A percentile compares a stretch with the other conserved stretches of the same genome.
phyloP scores from a whole-genome alignment of 2,113 vertebrate genomes.

The Myotis yumanensis region DNA sequence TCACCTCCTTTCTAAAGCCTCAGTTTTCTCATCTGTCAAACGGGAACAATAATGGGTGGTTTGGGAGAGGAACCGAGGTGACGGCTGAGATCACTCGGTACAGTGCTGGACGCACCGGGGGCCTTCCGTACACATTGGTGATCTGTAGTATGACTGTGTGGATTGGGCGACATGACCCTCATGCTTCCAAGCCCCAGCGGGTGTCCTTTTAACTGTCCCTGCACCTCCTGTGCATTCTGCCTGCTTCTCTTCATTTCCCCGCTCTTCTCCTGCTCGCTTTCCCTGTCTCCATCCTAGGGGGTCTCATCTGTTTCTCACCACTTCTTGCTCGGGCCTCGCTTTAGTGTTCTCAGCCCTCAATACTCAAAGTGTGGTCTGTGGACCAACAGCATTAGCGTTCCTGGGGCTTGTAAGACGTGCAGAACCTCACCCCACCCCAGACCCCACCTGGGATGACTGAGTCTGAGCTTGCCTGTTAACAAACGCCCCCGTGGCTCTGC shows the following conservation, averaged over 20 bases:
- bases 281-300: not conserved
- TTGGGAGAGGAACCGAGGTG: not conserved
- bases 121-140: fast-evolving
- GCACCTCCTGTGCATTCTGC: not conserved
- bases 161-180: not conserved
- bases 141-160: not conserved
- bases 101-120: not conserved
- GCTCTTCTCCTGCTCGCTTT: fast-evolving
- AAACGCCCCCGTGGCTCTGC: not conserved
- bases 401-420: fast-evolving
- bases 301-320: not conserved
- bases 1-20: not conserved
- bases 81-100: not conserved
- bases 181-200: not conserved
- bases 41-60: not conserved
- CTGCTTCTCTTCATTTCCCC: not conserved
- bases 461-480: not conserved
- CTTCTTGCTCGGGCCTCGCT: not conserved
- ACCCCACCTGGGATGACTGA: not conserved
- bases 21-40: not conserved
- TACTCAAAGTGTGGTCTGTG: not conserved
- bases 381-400: not conserved
- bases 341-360: not conserved
- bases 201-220: not conserved
- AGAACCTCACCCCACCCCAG: not conserved